Base-by-base conservation (phyloP, 2,888 invertebrate species). In the Yponomeuta plumbellus region DNA sequence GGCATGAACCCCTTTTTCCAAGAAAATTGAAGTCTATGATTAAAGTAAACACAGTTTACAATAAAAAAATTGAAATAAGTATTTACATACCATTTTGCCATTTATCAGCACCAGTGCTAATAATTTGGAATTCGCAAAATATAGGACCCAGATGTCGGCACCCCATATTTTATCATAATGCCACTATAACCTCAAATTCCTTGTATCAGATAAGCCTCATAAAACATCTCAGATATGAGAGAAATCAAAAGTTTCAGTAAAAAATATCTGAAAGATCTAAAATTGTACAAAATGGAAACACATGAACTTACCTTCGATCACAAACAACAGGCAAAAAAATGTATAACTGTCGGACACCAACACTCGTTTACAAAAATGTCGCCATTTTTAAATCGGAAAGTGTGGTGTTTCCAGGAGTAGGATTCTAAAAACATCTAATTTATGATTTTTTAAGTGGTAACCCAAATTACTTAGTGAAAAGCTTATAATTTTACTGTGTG, bases 61-160 rank as follows among this genome's bases (percentile, higher is more conserved):
- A 20, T 26, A 44, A 61, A 61, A 52, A 40, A 66, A 44, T 44
- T 61, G 52, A 34, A 70, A 67, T 69, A 26, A 68, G 67, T 68
- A 65, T 69, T 70, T 69, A 69, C 57, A 68, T 68, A 68, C 65
- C 66, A 68, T 64, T 71, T 68, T 65, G n/a, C 69, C 68, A 70
- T 68, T 69, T 71, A 69, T 70, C 69, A 71, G 71, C 69, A 71
- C 69, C 68, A 67, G 71, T 71, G 72, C 70, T 71, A 69, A 68
- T 70, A 71, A 69, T 71, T 71, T 70, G 69, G 65, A 70, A 68
- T 70, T 70, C 22, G 52, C 66, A 71, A 69, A 69, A 71, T 70
- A 69, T 71, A 67, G 17, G 21, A 70, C 64, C 69, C 65, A 67
- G 64, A 34, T 71, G 67, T 69, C 66, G 69, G 70, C 69, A 70